A percentile compares a stretch with the other conserved stretches of the same genome.
phyloP scores from a whole-genome alignment of 2,113 vertebrate genomes.

The Formicarius rufipectus region DNA sequence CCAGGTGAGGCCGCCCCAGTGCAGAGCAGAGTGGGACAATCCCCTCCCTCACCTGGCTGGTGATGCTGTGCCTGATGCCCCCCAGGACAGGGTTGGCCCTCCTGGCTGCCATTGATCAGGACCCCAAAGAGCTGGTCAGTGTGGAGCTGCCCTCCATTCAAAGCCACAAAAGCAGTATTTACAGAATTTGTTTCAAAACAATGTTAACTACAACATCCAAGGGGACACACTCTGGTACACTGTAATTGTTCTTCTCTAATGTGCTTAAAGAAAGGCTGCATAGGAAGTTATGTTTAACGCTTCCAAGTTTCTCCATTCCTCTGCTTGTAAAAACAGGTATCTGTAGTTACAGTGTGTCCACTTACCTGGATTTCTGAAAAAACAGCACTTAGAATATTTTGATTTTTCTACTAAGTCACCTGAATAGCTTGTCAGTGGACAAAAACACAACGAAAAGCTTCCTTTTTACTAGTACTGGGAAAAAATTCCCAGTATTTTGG shows the following conservation, averaged over 20 bases:
- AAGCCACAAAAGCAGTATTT: neutral
- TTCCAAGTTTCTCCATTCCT: neutral
- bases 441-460: neutral
- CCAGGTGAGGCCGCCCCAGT: accelerated
- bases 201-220: neutral
- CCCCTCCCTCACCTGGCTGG: accelerated
- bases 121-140: neutral
- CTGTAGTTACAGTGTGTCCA: neutral
- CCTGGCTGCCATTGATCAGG: neutral
- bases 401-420: neutral
- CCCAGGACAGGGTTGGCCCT: accelerated
- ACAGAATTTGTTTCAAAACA: neutral
- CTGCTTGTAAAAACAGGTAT: neutral
- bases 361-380: neutral
- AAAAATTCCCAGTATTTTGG: neutral
- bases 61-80: accelerated
- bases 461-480: neutral
- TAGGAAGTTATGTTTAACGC: neutral
- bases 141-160: neutral
- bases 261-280: neutral
- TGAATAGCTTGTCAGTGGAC: neutral
- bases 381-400: neutral
- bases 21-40: neutral
- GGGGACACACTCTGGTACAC: neutral
- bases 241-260: neutral